phyloP scores from a whole-genome alignment of 37 sponge, comb jelly and placozoan genomes.

The Halichondria panicea region DNA sequence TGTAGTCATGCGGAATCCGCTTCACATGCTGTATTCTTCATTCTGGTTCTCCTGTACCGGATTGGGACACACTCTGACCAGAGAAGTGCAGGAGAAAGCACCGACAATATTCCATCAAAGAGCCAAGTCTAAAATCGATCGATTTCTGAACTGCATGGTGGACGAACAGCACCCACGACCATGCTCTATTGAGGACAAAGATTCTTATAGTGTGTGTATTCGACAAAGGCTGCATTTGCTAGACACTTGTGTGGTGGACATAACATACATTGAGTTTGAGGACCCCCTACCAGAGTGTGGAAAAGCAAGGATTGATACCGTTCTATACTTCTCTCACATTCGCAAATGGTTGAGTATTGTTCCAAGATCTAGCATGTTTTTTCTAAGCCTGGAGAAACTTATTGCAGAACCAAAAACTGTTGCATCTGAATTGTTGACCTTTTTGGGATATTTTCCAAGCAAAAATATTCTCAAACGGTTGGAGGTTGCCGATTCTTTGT shows the following conservation, averaged over 20 bases:
- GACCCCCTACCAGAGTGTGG: constrained; percentile 17
- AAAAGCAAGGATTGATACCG: constrained; percentile 18
- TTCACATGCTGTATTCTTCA: constrained; percentile 31
- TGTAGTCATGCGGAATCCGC: constrained; percentile 48
- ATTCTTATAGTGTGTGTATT: background rate
- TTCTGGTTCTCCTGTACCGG: constrained; percentile 55
- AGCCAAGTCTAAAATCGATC: background rate
- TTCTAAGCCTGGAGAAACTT: constrained; percentile 37
- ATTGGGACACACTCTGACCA: background rate
- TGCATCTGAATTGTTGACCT: background rate
- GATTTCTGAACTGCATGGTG: constrained; percentile 24
- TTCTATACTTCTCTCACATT: constrained; percentile 34
- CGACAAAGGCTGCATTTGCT: background rate
- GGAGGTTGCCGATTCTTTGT: background rate
- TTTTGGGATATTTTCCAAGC: background rate
- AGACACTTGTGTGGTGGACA: constrained; percentile 8
- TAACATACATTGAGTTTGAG: constrained; percentile 5
- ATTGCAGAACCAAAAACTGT: background rate
- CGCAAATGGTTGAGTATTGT: constrained; percentile 50
- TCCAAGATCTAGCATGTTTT: constrained; percentile 20
- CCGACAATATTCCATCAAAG: constrained; percentile 33
- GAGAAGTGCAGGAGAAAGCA: background rate
- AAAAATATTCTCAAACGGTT: background rate
- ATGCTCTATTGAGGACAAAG: background rate
- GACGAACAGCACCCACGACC: background rate